Evolutionary conservation across 2,888 invertebrate species (phyloP), one percentile per base, ranked within the genome.

Genomic region (Folsomia manolachei): DNA sequence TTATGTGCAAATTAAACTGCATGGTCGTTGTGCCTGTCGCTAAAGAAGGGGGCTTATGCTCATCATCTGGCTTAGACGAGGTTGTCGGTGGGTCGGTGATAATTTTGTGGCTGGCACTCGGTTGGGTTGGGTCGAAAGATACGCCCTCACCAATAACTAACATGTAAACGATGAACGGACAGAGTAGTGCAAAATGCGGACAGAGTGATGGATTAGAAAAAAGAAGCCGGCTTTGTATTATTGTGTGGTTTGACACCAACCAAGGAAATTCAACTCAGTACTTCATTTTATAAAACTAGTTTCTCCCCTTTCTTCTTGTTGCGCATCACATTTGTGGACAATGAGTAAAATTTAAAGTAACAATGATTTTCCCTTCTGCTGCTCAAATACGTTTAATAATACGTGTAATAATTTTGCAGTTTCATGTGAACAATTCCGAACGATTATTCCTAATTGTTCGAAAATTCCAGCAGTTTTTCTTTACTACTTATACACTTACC

Each of bases 171-270:
- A 19, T 14, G 7, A 56, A 56, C 4, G n/a, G n/a, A 71, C 52
- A 39, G 27, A 27, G 27, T 24, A 68, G 68, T 73, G 73, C 68
- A 61, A 73, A 73, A 73, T 73, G 70, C 68, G 60, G 71, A 73
- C 68, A 73, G 71, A 39, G 67, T 73, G 73, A 73, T 73, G 63
- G 71, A 73, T 73, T 70, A 70, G 23, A 18, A n/a, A n/a, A n/a
- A n/a, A 21, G 19, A 9, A 18, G 64, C 26, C n/a, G 21, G 9
- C 68, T 18, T 67, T 53, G n/a, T 25, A 7, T 67, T 25, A n/a
- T 53, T 53, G 52, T 27, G 25, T 56, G 53, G 60, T 53, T 67
- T 53, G 25, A 26, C 18, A 26, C 60, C 56, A 67, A 23, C 39
- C 18, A 51, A 27, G 2, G n/a, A 14, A 66, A 66, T n/a, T 14